Conservation (phyloP, 1,140 invertebrate species). For the Apis dorsata region DNA sequence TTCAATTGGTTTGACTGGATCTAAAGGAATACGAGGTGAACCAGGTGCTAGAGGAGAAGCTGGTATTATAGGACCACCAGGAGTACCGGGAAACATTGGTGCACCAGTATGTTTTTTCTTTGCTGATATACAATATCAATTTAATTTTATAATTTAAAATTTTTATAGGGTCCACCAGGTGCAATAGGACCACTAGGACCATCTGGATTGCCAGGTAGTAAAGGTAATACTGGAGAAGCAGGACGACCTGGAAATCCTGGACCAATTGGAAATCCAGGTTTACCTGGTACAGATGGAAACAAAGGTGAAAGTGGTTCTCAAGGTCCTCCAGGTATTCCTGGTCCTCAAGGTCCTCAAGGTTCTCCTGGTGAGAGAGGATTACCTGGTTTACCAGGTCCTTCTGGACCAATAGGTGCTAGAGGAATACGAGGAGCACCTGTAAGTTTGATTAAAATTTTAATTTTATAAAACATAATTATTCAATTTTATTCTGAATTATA, state of each 20-base stretch:
- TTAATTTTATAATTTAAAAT: constrained; percentile 3
- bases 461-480: not conserved
- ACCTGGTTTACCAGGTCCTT: constrained; percentile 82
- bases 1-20: constrained; percentile 82
- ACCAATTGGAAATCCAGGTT: constrained; percentile 85
- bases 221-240: constrained; percentile 86
- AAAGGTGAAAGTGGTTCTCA: constrained; percentile 86
- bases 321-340: constrained; percentile 85
- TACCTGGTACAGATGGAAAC: constrained; percentile 84
- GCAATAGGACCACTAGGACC: constrained; percentile 81
- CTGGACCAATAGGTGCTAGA: constrained; percentile 78
- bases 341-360: constrained; percentile 84
- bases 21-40: constrained; percentile 88
- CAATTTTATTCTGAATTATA: not conserved
- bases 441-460: constrained; percentile 54
- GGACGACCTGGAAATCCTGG: constrained; percentile 86
- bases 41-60: constrained; percentile 87
- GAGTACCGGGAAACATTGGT: constrained; percentile 62
- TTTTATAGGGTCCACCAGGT: constrained; percentile 82
- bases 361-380: constrained; percentile 85
- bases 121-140: not conserved
- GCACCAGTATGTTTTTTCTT: constrained; percentile 47
- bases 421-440: constrained; percentile 79
- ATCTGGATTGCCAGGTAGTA: constrained; percentile 86
- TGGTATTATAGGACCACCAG: constrained; percentile 82